A percentile compares a stretch with the other conserved stretches of the same genome.
phyloP scores from a whole-genome alignment of 2,888 invertebrate genomes.

The Plebejus argus region DNA sequence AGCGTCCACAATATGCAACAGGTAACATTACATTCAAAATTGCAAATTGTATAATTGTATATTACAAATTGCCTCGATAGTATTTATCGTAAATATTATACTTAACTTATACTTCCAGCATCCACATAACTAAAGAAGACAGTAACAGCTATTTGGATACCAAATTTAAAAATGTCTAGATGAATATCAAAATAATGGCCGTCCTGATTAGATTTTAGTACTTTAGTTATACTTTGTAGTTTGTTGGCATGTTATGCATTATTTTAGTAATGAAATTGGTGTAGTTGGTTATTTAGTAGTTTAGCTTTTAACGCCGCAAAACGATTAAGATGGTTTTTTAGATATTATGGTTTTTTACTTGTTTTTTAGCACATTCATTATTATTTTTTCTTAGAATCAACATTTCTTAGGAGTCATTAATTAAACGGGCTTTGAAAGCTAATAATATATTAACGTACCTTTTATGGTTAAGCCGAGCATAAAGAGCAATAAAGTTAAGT shows the following conservation, averaged over 20 bases:
- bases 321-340: background rate
- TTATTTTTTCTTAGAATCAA: constrained; percentile 1
- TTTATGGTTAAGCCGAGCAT: constrained; percentile 3
- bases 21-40: background rate
- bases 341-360: no score
- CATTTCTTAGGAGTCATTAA: background rate
- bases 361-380: background rate
- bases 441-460: constrained; percentile 9
- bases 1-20: constrained; percentile 12
- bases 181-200: background rate
- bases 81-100: background rate
- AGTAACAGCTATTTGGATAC: background rate
- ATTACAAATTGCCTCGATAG: background rate
- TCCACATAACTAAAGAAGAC: background rate
- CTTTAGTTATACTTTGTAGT: background rate
- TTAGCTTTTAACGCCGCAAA: background rate
- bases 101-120: background rate
- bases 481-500: constrained; percentile 12
- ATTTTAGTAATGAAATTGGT: no score
- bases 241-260: background rate
- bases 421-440: background rate
- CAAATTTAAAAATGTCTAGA: background rate
- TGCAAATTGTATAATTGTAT: background rate
- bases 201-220: no score
- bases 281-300: no score